Base-by-base conservation (phyloP, 2,113 vertebrate genomes). In the Oncorhynchus keta region DNA sequence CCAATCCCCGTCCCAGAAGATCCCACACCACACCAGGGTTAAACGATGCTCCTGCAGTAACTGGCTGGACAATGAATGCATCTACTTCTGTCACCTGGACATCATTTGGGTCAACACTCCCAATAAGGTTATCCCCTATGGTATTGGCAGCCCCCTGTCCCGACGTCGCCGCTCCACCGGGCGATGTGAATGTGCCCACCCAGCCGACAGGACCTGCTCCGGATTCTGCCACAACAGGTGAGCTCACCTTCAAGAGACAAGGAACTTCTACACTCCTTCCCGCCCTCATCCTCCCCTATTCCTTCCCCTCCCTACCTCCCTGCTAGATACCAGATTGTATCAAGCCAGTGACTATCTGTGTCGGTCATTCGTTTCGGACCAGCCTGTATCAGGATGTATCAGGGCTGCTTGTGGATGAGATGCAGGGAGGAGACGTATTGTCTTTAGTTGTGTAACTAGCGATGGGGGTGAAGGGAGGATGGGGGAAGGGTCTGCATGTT, bases 61-160 rank as follows among this genome's bases (percentile, higher is more conserved):
- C 92, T 97, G 96, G 96, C 87, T 95, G 3, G 97, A 99, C 89
- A 96, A 95, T 79, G 97, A 99, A 71, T 99, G 97, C 74, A 95
- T 99, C 86, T 99, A 99, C 89, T 99, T 99, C 91, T 99, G 97
- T 85, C 97, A 99, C 88, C 92, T 99, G 89, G 97, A 98, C 79
- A 97, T 99, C 78, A 98, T 99, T 93, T 99, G 97, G 97, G 91
- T 99, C 87, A 99, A 98, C 91, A 97, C 97, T 0, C 95, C 97
- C 0, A 95, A 97, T 83, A 95, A 97, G 83, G 90, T 95, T 1
- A 89, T 93, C 68, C 97, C 97, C 22, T 97, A 97, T 0, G 97
- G 97, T 39, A 81, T 99, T 82, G 97, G 97, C 82, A 96, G 90
- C 80, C 92, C 93, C 64, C 86, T 90, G 72, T 94, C 91, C 75